These are phyloP conservation scores for Tipula lateralis DNA, from an alignment of 2,888 invertebrate species.

Conservation along the genomic window DNA sequence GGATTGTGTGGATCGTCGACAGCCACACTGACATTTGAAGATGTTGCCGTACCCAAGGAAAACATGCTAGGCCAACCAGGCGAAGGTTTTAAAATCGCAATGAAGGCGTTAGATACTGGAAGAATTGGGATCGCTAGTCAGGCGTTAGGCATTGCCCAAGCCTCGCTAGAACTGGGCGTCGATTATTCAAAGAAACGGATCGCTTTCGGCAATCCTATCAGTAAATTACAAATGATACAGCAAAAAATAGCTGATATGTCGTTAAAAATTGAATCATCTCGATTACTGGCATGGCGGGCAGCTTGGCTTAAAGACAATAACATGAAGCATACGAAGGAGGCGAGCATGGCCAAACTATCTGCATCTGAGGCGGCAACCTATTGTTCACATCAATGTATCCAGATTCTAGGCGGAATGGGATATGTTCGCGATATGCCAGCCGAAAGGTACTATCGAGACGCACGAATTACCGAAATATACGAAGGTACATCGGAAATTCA, in stretches of 20 bases:
- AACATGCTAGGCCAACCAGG: conserved; percentile 79
- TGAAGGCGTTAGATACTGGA: conserved; percentile 87
- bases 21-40: conserved; percentile 87
- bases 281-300: conserved; percentile 87
- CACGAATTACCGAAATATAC: conserved; percentile 95
- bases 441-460: conserved; percentile 90
- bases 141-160: conserved; percentile 90
- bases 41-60: conserved; percentile 75
- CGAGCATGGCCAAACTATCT: conserved; percentile 93
- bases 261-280: conserved; percentile 71
- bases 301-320: conserved; percentile 84
- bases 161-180: conserved; percentile 83
- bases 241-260: conserved; percentile 92
- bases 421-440: conserved; percentile 94
- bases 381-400: conserved; percentile 85
- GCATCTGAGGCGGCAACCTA: conserved; percentile 95
- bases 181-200: conserved; percentile 85
- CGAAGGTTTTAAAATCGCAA: conserved; percentile 92
- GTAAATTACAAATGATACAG: conserved; percentile 86
- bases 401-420: conserved; percentile 86
- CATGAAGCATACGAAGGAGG: conserved; percentile 82
- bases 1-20: conserved; percentile 81
- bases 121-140: conserved; percentile 90
- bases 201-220: conserved; percentile 83
- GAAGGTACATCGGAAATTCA: conserved; percentile 98